Evolutionary conservation across 2,888 invertebrate species (phyloP), one percentile per base, ranked within the genome.

Genomic region (Timema cristinae): DNA sequence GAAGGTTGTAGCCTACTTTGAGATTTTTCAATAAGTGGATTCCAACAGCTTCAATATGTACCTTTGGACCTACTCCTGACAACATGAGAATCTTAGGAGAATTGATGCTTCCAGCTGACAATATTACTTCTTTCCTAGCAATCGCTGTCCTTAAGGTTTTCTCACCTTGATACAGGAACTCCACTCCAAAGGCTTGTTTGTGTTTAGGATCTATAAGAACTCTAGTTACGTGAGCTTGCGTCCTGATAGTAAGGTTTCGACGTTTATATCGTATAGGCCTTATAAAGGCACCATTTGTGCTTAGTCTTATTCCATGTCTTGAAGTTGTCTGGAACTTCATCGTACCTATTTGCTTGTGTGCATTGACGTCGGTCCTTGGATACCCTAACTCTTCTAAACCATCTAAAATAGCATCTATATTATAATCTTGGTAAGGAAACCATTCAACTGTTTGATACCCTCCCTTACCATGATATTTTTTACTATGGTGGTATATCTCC

Each of bases 381-480:
- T 89, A 80, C 0, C 91, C 90, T 51, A 85, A 82, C 79, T 91
- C 89, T 76, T 85, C 83, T 79, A 87, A 90, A 0, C 87, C 89
- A 75, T 88, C 80, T 0, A 89, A 82, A 0, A 90, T 70, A 79
- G 86, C 84, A 69, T 71, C 32, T 7, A 71, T 47, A n/a, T 71
- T 71, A 16, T 50, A 11, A 32, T 71, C 71, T 47, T 71, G 71
- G 77, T 89, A 89, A 0, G 87, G 85, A 76, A 86, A 89, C 77
- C 87, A 82, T 79, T 90, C 88, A 0, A 91, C 89, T 56, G 86
- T 88, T 50, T 87, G 85, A 54, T 88, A 89, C 0, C 91, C 91
- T 5, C 86, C 85, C 8, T 83, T 83, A 0, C 85, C 84, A 77
- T 91, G 91, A 76, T 87, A 88, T 50, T 82, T 78, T 5, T 83